Percentiles rank a stretch among this genome's conserved stretches.
Conservation (phyloP, 2,797 vertebrate species). For the Pagetopsis macropterus region DNA sequence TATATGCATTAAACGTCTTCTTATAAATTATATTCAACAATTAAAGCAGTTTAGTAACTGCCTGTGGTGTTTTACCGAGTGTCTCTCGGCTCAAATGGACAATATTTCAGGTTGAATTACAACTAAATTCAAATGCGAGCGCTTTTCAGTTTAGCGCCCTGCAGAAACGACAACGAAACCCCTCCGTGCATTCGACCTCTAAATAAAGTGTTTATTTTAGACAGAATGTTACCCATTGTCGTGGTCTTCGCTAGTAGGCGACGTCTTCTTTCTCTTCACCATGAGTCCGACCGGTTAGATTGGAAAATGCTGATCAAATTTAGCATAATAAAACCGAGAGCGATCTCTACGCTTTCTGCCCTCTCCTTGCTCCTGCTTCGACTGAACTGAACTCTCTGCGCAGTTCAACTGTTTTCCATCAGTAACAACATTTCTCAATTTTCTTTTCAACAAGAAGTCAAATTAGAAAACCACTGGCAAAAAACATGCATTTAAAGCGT, state of each 20-base stretch:
- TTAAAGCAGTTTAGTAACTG: constrained; percentile 19
- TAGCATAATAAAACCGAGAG: constrained; percentile 85
- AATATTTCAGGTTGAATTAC: constrained; percentile 67
- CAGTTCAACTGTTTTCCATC: constrained; percentile 82
- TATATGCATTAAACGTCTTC: constrained; percentile 56
- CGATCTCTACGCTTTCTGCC: constrained; percentile 79
- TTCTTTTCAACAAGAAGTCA: constrained; percentile 48
- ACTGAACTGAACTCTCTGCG: constrained; percentile 88
- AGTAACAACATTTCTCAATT: constrained; percentile 74
- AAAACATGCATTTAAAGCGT: neutral
- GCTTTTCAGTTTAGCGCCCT: constrained; percentile 87
- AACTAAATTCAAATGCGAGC: constrained; percentile 82
- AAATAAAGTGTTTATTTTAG: constrained; percentile 83
- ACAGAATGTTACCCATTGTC: constrained; percentile 83
- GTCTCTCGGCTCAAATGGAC: constrained; percentile 40
- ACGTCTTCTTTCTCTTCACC: constrained; percentile 91
- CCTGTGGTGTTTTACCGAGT: constrained; percentile 20
- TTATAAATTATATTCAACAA: constrained; percentile 39
- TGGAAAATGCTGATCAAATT: constrained; percentile 72
- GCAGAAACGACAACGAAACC: constrained; percentile 84
- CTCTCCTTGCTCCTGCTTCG: constrained; percentile 78
- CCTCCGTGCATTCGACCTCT: constrained; percentile 83
- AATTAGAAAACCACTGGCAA: constrained; percentile 2
- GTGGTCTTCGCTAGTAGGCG: constrained; percentile 82
- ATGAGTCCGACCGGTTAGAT: constrained; percentile 84